Conservation (phyloP, 2,888 invertebrate genomes). For the Ernsta delagoae region DNA sequence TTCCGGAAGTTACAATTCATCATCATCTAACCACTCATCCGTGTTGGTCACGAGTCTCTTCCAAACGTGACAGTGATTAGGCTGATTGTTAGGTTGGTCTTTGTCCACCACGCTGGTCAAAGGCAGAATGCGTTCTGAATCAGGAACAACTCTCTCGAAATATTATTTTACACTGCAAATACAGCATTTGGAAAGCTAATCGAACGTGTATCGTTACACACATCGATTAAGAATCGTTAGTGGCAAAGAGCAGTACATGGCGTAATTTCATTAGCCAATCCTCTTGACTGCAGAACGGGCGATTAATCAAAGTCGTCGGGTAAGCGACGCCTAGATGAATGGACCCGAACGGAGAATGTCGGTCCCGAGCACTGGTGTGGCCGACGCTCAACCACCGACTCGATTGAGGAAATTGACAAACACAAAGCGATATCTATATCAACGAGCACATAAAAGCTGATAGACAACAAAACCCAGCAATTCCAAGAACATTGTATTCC, state of each 20-base stretch:
- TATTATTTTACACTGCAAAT: background rate
- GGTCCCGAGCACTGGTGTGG: constrained; percentile 21
- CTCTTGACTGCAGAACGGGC: constrained; percentile 31
- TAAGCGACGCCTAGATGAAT: constrained; percentile 34
- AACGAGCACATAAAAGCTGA: background rate
- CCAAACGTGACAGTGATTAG: no score
- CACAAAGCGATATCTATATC: constrained; percentile 18
- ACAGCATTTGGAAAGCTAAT: constrained; percentile 7
- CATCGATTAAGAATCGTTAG: constrained; percentile 33
- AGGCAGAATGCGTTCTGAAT: no score
- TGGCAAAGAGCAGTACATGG: constrained; percentile 25
- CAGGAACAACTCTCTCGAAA: no score
- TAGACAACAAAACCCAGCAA: background rate
- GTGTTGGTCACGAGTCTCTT: no score
- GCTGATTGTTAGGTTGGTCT: no score
- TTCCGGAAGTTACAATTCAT: no score
- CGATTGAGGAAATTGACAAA: constrained; percentile 26
- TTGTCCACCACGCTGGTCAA: no score
- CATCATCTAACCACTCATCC: no score
- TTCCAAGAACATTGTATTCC: constrained; percentile 12
- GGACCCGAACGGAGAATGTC: constrained; percentile 31
- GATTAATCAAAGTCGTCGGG: constrained; percentile 36
- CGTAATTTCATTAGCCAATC: constrained; percentile 37
- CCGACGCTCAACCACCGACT: constrained; percentile 11
- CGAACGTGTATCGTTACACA: constrained; percentile 24